Evolutionary conservation across 2,888 invertebrate genomes (phyloP), one percentile per base, ranked within the genome.

Genomic region (Eulithis testata): DNA sequence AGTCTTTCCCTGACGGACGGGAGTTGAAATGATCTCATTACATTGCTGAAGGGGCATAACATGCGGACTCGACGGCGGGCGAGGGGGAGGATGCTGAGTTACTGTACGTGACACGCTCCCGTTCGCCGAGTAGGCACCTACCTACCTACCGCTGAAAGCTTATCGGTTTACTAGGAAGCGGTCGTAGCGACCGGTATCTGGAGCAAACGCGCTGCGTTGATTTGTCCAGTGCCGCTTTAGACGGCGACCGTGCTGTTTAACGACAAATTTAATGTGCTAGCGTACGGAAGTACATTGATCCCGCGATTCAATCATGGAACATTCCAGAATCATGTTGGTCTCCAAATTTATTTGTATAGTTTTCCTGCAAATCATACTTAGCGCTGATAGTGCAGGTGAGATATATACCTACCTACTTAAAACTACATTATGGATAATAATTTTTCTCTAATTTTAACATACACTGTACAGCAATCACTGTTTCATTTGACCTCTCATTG

Each of bases 101-200:
- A 65, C 70, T 62, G 64, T 21, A 49, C 49, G 21, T 49, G 56
- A 52, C 63, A 9, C 21, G 21, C 49, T 47, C 37, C 36, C 53
- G 40, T 43, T 44, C 37, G 49, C 14, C 51, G 62, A 53, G 31
- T 54, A n/a, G n/a, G n/a, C n/a, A n/a, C n/a, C n/a, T n/a, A 21
- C 21, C 21, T 21, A 21, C 21, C 21, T 21, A 50, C 65, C 11
- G 31, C 69, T 68, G 65, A 71, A 68, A 82, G 78, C 77, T 89
- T 90, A 90, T 89, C 89, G 82, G 63, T 58, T 80, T 14, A n/a
- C 70, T 81, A 82, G 87, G 88, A 86, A 85, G 81, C 77, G 78
- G 75, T 4, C 21, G 21, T 21, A 21, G 21, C 76, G 73, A 75
- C 69, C 74, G 65, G 73, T 84, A 87, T 84, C 82, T 85, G 78